Evolutionary conservation across 37 sponge, comb jelly and placozoan species (phyloP).

Genomic region (Oopsacas minuta): DNA sequence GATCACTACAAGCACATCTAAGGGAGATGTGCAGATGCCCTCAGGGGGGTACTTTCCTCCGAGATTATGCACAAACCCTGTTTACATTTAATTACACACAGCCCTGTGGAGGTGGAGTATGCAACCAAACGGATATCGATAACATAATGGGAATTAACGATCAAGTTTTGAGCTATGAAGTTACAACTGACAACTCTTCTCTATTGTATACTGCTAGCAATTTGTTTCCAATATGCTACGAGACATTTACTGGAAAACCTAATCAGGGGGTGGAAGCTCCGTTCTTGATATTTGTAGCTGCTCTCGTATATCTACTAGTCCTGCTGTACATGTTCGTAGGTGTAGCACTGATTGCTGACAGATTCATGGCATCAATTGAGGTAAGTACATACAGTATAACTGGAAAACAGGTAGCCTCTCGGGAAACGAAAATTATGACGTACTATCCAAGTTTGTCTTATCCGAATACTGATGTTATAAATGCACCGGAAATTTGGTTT

Average conservation of each 20-base stretch:
- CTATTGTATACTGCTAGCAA: background rate
- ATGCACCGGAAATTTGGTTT: too few relatives aligned
- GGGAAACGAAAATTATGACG: too few relatives aligned
- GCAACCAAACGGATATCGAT: background rate
- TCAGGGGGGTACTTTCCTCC: background rate
- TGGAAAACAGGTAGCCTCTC: too few relatives aligned
- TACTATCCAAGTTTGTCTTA: too few relatives aligned
- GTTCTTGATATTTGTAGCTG: background rate
- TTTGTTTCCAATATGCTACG: background rate
- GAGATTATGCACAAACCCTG: background rate
- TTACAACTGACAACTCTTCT: background rate
- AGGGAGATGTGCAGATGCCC: background rate
- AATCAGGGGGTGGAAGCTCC: background rate
- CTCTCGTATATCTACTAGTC: conserved; percentile 29
- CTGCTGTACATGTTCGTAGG: conserved; percentile 45
- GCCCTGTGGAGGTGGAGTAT: background rate
- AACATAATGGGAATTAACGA: background rate
- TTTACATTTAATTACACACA: background rate
- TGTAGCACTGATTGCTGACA: conserved; percentile 46
- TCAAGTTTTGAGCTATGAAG: background rate
- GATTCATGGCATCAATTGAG: conserved; percentile 51
- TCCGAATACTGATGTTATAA: too few relatives aligned
- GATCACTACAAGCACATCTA: background rate
- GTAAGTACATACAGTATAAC: too few relatives aligned
- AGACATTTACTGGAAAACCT: background rate